Evolutionary conservation across 2,888 invertebrate species (phyloP), one percentile per base, ranked within the genome.

Genomic region (Hyposoter dolosus): DNA sequence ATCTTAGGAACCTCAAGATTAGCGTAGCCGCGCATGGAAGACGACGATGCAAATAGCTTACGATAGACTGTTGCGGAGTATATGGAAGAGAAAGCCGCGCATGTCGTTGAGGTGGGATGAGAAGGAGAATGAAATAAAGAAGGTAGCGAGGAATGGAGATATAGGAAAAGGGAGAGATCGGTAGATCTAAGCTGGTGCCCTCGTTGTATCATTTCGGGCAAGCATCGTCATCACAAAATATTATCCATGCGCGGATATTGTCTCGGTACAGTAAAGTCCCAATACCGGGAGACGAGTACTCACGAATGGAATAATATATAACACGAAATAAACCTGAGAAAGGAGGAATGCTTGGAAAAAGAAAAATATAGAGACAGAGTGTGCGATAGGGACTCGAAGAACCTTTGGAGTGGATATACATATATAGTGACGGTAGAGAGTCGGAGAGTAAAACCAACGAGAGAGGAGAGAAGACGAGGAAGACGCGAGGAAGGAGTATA

Each of bases 291-390:
- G 74, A 81, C 69, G 76, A 80, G 50, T 47, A 40, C 79, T 78
- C 74, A 35, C 63, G 69, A 71, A 85, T 53, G 66, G 82, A 87
- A 72, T 81, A 74, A 79, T 69, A 79, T 60, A 47, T 69, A 79
- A 71, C 28, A 69, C 60, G 45, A 69, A 77, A 85, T 84, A 84
- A 81, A 81, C 81, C 66, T 63, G 15, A 65, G 71, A 56, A 65
- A 79, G 82, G 78, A 84, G 82, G 89, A 88, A 47, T 87, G 83
- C 87, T 85, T 83, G 84, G 74, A 88, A 87, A 78, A 71, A 78
- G 86, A 88, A 79, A 83, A 66, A 82, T 72, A 86, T 83, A 85
- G 82, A 85, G 88, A 86, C 77, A 45, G 68, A 76, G 66, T 7
- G 75, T 53, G 17, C 63, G 76, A 72, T 76, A 63, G 72, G 75